phyloP scores from a whole-genome alignment of 2,888 invertebrate genomes.

The Archips crataeganus region DNA sequence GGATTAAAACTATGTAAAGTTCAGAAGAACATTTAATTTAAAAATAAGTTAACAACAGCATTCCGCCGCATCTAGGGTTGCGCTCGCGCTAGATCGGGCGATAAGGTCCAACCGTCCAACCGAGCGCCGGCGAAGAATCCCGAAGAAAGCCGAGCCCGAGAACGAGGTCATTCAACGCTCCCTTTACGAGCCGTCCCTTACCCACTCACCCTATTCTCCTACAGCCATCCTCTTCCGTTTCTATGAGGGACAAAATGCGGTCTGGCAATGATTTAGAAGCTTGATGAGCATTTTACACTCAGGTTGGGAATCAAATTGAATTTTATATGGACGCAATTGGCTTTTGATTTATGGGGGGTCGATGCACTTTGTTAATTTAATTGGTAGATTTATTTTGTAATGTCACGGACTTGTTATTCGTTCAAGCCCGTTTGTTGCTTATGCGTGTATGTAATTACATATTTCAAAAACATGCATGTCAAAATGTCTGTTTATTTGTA shows the following conservation, averaged over 20 bases:
- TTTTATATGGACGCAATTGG: conserved; percentile 68
- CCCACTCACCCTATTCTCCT: conserved; percentile 55
- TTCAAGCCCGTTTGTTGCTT: conserved; percentile 12
- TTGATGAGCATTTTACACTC: conserved; percentile 59
- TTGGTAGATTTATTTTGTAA: conserved; percentile 34
- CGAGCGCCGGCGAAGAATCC: conserved; percentile 64
- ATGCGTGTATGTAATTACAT: not conserved
- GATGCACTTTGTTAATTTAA: conserved; percentile 49
- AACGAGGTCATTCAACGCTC: conserved; percentile 77
- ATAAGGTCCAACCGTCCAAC: conserved; percentile 68
- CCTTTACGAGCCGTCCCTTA: conserved; percentile 74
- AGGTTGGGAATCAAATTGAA: conserved; percentile 66
- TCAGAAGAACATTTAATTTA: too few species aligned
- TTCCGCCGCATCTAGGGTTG: conserved; percentile 59
- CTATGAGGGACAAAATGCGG: conserved; percentile 65
- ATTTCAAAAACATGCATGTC: too few species aligned
- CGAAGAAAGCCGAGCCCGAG: conserved; percentile 65
- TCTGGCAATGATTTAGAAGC: conserved; percentile 72
- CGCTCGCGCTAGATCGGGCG: conserved; percentile 72
- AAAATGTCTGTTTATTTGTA: too few species aligned
- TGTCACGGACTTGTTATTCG: conserved; percentile 16
- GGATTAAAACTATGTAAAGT: too few species aligned
- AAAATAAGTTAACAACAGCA: conserved; percentile 44
- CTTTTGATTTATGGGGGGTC: conserved; percentile 55
- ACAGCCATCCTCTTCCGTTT: conserved; percentile 62